Evolutionary conservation across 1,140 invertebrate genomes (phyloP).

Genomic region (Zelostemma sp.): DNA sequence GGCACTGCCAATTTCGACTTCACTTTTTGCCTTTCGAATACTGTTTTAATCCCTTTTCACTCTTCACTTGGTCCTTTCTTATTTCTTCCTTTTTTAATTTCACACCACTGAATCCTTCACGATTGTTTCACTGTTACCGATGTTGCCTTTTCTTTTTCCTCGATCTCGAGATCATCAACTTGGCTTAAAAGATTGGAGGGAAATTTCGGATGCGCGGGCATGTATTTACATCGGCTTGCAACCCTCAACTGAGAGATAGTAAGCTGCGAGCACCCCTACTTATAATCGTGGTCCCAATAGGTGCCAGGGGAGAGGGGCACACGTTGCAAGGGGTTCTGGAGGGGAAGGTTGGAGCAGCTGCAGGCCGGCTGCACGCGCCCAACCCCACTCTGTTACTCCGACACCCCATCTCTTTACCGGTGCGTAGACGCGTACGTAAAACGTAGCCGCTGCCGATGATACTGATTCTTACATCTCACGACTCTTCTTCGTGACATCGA

Average conservation of each 20-base stretch:
- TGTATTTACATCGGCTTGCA: conserved; percentile 49
- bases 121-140: too few relatives aligned
- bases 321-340: conserved; percentile 32
- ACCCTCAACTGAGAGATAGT: conserved; percentile 70
- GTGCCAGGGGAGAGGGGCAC: conserved; percentile 46
- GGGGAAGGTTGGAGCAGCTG: conserved; percentile 61
- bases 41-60: too few relatives aligned
- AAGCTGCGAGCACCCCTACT: conserved; percentile 64
- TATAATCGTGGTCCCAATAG: conserved; percentile 65
- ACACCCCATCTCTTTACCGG: conserved; percentile 39
- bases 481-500: conserved; percentile 29
- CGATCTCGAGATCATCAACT: too few relatives aligned
- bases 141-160: too few relatives aligned
- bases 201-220: conserved; percentile 17
- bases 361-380: conserved; percentile 70
- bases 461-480: conserved; percentile 27
- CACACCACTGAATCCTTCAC: too few relatives aligned
- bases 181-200: too few relatives aligned
- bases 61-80: too few relatives aligned
- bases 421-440: conserved; percentile 26
- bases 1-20: neutral
- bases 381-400: conserved; percentile 61
- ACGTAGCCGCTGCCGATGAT: conserved; percentile 21
- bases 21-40: too few relatives aligned
- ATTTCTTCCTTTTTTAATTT: too few relatives aligned